Evolutionary conservation across 2,888 invertebrate species (phyloP), one percentile per base, ranked within the genome.

Genomic region (Neoitamus cyanurus): DNA sequence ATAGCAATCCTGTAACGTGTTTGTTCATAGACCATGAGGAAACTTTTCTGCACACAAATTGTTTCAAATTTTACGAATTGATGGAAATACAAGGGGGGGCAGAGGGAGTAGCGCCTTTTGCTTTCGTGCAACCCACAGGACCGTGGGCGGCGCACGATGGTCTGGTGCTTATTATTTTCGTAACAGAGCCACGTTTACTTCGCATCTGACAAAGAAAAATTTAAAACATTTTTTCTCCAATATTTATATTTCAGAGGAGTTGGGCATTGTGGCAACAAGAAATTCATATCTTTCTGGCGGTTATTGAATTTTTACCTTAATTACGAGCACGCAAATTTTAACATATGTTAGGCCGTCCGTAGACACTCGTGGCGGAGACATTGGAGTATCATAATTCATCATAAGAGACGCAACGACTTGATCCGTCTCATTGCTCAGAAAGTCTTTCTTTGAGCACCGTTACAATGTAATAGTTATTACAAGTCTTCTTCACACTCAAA

Each of bases 31-130:
- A 58, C 58, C 58, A 58, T 25, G 58, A 58, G 58, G 58, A 58
- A 58, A 58, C 58, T 58, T 58, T 58, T 58, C 58, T 58, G 58
- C 58, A 58, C 58, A 58, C 20, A 58, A 58, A 25, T 58, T 58
- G 58, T 58, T 58, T 58, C 58, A 58, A 58, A 58, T 58, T 58
- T 58, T 58, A 58, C 58, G 58, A 58, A 58, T 58, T 58, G 58
- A 58, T 58, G 58, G 58, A 58, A 58, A 58, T 58, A 37, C 13
- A 25, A 9, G 58, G 15, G 9, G 20, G 46, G 15, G 46, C 20
- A 6, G n/a, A n/a, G 48, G 58, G 58, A 15, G 58, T 15, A 48
- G 15, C 25, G 7, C 58, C 58, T 58, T 58, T 58, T 58, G 58
- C 15, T 11, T 58, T 58, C 20, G 25, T 58, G 20, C 20, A 58